phyloP scores from a whole-genome alignment of 2,797 vertebrate genomes.

The Argya squamiceps region DNA sequence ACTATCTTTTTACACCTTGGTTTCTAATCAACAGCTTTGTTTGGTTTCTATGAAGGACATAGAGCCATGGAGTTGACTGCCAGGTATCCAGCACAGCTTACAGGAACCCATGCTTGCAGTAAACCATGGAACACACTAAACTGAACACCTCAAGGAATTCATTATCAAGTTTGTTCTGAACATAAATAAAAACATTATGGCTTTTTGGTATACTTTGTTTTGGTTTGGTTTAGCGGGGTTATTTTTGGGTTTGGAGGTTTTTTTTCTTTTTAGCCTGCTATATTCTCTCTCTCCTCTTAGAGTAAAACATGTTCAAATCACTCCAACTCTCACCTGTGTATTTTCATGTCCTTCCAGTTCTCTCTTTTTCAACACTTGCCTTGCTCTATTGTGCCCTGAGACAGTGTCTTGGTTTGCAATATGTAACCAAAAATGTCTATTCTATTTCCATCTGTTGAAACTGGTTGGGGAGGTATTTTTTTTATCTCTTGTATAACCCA shows the following conservation, averaged over 20 bases:
- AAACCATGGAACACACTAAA: not conserved
- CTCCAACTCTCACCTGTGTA: not conserved
- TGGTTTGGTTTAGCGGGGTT: not conserved
- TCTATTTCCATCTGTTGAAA: too few species aligned
- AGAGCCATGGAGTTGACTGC: not conserved
- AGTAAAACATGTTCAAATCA: not conserved
- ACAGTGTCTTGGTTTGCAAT: not conserved
- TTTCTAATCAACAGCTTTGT: not conserved
- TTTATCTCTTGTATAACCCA: too few species aligned
- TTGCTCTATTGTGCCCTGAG: not conserved
- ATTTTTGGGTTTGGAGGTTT: not conserved
- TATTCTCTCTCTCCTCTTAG: not conserved
- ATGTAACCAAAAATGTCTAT: too few species aligned
- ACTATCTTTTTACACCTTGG: not conserved
- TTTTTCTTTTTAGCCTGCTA: not conserved
- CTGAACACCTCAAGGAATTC: not conserved
- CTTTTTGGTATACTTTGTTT: not conserved
- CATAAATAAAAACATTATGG: not conserved
- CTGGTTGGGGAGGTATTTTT: too few species aligned
- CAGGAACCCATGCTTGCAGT: not conserved
- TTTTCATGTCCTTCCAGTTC: not conserved
- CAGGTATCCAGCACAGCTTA: not conserved
- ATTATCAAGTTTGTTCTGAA: not conserved
- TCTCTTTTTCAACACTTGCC: not conserved
- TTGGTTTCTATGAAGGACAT: accelerated